A percentile compares a stretch with the other conserved stretches of the same genome.
phyloP scores from a whole-genome alignment of 2,888 invertebrate species.

The Volucella inflata region DNA sequence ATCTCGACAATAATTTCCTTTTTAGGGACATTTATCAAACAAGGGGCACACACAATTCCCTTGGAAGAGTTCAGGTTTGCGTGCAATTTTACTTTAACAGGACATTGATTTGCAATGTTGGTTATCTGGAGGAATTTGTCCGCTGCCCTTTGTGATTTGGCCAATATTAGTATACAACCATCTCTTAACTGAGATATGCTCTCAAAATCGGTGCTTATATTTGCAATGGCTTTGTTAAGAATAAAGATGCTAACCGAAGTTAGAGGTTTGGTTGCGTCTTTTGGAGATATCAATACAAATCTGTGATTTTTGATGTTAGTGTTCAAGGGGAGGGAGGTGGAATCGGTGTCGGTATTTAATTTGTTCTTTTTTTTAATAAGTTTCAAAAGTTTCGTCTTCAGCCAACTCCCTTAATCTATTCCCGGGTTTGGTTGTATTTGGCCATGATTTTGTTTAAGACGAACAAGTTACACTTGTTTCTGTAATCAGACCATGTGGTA shows the following conservation, averaged over 20 bases:
- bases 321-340: neutral
- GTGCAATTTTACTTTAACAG: neutral
- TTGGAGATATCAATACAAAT: neutral
- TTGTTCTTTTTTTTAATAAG: neutral
- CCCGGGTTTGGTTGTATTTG: slow-evolving; percentile 20
- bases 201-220: slow-evolving; percentile 1
- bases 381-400: neutral
- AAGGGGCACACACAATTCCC: neutral
- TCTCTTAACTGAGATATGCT: slow-evolving; percentile 15
- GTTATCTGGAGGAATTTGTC: slow-evolving; percentile 10
- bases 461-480: too few species aligned
- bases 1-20: too few species aligned
- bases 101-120: slow-evolving; percentile 3
- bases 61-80: slow-evolving; percentile 1
- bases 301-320: slow-evolving; percentile 2
- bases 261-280: neutral
- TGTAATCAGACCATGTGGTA: too few species aligned
- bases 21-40: too few species aligned
- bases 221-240: neutral
- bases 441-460: too few species aligned
- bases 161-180: neutral
- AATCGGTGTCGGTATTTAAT: neutral
- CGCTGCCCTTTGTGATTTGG: slow-evolving; percentile 8
- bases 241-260: slow-evolving; percentile 4
- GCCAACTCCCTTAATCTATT: neutral